Base-by-base conservation (phyloP, 1,140 invertebrate genomes). In the Zaprionus africanus region DNA sequence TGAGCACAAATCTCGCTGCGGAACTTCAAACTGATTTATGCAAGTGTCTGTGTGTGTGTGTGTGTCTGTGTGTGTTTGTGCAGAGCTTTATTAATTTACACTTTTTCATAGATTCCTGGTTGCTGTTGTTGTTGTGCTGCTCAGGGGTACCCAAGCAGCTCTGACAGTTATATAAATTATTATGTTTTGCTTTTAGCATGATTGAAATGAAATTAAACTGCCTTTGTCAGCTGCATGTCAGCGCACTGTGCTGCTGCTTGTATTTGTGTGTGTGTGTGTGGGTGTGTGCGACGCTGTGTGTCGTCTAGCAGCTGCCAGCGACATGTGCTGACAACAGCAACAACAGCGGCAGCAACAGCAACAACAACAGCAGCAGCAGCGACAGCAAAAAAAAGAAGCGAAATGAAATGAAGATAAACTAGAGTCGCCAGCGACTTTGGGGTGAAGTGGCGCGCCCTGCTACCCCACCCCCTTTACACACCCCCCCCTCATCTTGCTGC, bases 191-290 rank as follows among this genome's bases (percentile, higher is more conserved):
- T 90, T 90, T 90, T 90, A 90, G 79, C 85, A 75, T 90, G 85
- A 90, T 90, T 90, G 85, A 90, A 90, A 85, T 90, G 78, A 90
- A 90, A 90, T 90, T 90, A 90, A 90, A 90, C 85, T 82, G 81
- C 71, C 69, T 84, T 78, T 78, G 76, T 69, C 76, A 75, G 68
- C 43, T 53, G 43, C 57, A 57, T 41, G 17, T 31, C 24, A 38
- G 31, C 19, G 46, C 41, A 9, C 41, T 17, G n/a, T 17, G 38
- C 38, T n/a, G 41, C 12, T 9, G 15, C 38, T 41, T n/a, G 12
- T 72, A 9, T 56, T 22, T 75, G 28, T 56, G 28, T 61, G 51
- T 75, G 28, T 56, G 28, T 76, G 28, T 56, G 28, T 72, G 62
- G 58, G 57, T 53, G 17, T 46, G 54, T 63, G 66, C 46, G 66